Conservation (phyloP, 2,797 vertebrate genomes). For the Balearica regulorum region DNA sequence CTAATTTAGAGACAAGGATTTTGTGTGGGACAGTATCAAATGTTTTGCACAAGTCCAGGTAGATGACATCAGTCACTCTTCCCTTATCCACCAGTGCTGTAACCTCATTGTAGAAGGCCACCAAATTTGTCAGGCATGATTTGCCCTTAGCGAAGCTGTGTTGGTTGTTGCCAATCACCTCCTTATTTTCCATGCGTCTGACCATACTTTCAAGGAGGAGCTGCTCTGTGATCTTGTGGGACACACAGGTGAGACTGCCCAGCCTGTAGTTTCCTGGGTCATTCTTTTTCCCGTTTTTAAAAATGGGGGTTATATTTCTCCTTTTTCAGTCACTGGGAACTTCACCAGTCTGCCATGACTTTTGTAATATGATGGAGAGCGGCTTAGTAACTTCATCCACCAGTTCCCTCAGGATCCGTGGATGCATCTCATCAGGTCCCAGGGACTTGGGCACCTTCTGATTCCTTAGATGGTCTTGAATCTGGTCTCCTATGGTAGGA, state of each 20-base stretch:
- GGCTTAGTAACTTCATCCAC: not conserved
- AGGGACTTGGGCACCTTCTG: not conserved
- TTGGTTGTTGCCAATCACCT: not conserved
- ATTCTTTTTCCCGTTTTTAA: not conserved
- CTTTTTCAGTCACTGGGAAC: not conserved
- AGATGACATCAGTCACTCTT: not conserved
- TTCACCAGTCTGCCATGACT: not conserved
- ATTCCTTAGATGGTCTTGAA: not conserved
- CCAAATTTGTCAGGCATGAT: not conserved
- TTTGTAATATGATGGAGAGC: not conserved
- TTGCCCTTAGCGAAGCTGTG: not conserved
- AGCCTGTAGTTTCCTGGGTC: rapidly evolving
- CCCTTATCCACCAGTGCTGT: not conserved
- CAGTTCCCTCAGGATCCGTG: not conserved
- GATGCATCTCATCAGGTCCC: not conserved
- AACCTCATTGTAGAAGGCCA: not conserved
- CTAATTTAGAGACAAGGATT: not conserved
- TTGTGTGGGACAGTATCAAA: not conserved
- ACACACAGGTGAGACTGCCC: not conserved
- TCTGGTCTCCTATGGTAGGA: rapidly evolving
- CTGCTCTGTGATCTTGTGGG: not conserved
- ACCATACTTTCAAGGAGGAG: not conserved
- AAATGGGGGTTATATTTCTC: not conserved
- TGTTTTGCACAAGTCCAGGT: not conserved
- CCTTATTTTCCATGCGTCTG: not conserved